phyloP scores from a whole-genome alignment of 1,140 invertebrate genomes.

The Ylistrum balloti region DNA sequence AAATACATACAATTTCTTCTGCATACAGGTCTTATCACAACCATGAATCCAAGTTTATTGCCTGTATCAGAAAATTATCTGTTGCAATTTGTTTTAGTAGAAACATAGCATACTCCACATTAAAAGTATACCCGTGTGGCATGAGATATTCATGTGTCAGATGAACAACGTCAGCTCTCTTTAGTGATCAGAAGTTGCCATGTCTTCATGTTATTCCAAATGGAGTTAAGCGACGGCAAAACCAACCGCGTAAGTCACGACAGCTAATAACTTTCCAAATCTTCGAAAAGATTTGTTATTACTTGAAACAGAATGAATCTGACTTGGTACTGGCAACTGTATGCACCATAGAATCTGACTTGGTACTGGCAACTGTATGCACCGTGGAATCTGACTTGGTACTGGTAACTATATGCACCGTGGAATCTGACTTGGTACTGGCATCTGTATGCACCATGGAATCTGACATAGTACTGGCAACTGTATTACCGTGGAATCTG shows the following conservation, averaged over 20 bases:
- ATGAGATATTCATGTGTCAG: slow-evolving; percentile 2
- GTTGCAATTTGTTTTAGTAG: slow-evolving; percentile 42
- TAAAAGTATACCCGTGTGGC: slow-evolving; percentile 54
- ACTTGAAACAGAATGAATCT: background rate
- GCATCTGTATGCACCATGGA: slow-evolving; percentile 22
- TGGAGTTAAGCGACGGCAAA: slow-evolving; percentile 41
- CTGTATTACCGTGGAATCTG: too few relatives aligned
- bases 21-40: background rate
- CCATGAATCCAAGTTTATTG: background rate
- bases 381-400: background rate
- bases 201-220: background rate
- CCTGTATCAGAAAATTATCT: slow-evolving; percentile 36
- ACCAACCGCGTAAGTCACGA: background rate
- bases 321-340: background rate
- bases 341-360: slow-evolving; percentile 20
- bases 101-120: slow-evolving; percentile 38
- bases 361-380: background rate
- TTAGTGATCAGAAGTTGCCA: background rate
- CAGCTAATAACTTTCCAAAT: slow-evolving; percentile 52
- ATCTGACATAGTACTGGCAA: background rate
- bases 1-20: slow-evolving; percentile 41
- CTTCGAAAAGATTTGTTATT: slow-evolving; percentile 15
- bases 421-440: background rate
- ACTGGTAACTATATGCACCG: slow-evolving; percentile 1
- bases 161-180: background rate